Evolutionary conservation across 2,888 invertebrate genomes (phyloP).

Genomic region (Tenthredo distinguenda): DNA sequence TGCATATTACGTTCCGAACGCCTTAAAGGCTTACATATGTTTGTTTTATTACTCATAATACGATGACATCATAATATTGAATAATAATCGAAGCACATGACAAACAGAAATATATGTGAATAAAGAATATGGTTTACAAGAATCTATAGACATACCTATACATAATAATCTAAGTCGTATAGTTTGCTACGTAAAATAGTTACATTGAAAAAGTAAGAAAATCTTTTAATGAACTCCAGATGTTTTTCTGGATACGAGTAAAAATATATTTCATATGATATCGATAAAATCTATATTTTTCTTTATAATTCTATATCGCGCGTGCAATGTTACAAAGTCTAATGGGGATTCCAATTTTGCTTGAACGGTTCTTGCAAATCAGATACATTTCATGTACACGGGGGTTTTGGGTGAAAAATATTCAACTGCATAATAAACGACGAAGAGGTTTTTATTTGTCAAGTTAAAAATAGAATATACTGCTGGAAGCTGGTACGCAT

Average conservation of each 20-base stretch:
- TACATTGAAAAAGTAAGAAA: neutral
- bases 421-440: neutral
- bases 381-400: neutral
- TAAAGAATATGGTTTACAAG: neutral
- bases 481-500: neutral
- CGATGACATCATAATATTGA: conserved; percentile 14
- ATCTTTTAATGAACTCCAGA: neutral
- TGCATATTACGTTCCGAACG: neutral
- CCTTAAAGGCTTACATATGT: conserved; percentile 6
- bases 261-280: neutral
- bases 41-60: neutral
- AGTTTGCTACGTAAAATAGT: neutral
- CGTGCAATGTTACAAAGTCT: neutral
- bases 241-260: neutral
- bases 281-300: neutral
- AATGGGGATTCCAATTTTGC: neutral
- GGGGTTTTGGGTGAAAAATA: neutral
- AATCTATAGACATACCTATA: neutral
- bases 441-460: neutral
- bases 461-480: neutral
- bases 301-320: too few relatives aligned
- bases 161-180: neutral
- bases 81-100: neutral
- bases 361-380: too few relatives aligned
- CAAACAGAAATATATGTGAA: neutral